phyloP scores from a whole-genome alignment of 53 echinoderm and acorn worm genomes.

The Crossaster papposus region DNA sequence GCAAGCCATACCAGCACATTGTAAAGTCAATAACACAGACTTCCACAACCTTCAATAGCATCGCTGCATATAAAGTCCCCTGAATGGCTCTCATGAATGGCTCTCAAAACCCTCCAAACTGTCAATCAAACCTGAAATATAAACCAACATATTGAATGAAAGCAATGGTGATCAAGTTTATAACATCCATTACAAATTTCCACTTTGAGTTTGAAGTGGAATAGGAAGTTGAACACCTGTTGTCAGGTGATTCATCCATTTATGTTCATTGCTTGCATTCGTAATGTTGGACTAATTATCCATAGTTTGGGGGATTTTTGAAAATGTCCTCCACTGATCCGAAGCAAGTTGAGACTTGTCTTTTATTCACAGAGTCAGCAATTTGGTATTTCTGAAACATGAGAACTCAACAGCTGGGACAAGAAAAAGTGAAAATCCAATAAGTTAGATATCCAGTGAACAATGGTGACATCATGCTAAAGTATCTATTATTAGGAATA shows the following conservation, averaged over 20 bases:
- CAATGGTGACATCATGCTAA: neutral
- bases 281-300: neutral
- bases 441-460: neutral
- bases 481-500: no score
- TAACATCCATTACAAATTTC: neutral
- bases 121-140: neutral
- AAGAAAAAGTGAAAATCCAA: neutral
- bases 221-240: neutral
- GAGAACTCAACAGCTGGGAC: neutral
- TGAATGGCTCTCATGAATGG: neutral
- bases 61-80: neutral
- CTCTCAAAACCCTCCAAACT: neutral
- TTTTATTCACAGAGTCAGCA: neutral
- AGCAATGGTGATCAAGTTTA: neutral
- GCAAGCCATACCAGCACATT: neutral
- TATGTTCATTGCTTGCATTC: neutral
- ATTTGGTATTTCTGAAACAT: neutral
- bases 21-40: neutral
- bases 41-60: no score
- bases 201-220: neutral
- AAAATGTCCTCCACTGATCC: neutral
- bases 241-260: slow-evolving; percentile 4
- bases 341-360: neutral
- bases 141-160: neutral
- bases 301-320: no score